phyloP scores from a whole-genome alignment of 2,888 invertebrate genomes.

The Cremastobaeus sp. region DNA sequence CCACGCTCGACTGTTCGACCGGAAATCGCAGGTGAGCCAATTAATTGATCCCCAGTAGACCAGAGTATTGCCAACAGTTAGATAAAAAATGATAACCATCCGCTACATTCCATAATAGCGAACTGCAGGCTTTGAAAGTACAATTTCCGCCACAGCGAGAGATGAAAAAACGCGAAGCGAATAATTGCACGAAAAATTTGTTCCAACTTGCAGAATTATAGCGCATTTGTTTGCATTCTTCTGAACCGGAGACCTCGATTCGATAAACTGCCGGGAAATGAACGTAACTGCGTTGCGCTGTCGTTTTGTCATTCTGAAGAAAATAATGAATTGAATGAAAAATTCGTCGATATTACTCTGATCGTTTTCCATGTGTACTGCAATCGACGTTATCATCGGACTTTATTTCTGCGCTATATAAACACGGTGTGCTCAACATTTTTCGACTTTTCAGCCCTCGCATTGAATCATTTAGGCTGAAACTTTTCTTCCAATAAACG shows the following conservation, averaged over 20 bases:
- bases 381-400: too few species aligned
- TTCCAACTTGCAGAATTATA: slow-evolving; percentile 45
- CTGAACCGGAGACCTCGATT: slow-evolving; percentile 24
- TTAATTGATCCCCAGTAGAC: slow-evolving; percentile 67
- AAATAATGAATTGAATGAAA: slow-evolving; percentile 46
- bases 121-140: slow-evolving; percentile 39
- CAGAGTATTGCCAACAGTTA: slow-evolving; percentile 53
- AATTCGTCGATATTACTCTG: too few species aligned
- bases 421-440: too few species aligned
- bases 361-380: too few species aligned
- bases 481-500: slow-evolving; percentile 7
- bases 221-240: slow-evolving; percentile 48
- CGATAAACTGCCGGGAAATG: slow-evolving; percentile 40
- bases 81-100: slow-evolving; percentile 59
- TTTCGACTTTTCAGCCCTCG: too few species aligned
- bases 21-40: slow-evolving; percentile 69
- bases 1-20: slow-evolving; percentile 62
- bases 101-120: slow-evolving; percentile 42
- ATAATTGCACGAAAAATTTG: slow-evolving; percentile 47
- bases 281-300: slow-evolving; percentile 33
- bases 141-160: slow-evolving; percentile 32
- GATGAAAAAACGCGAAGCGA: slow-evolving; percentile 18
- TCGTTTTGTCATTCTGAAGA: slow-evolving; percentile 43
- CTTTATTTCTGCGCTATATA: slow-evolving; percentile 13
- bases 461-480: too few species aligned